Evolutionary conservation across 30 jellyfish, hydroid and myxozoan genomes (phyloP), one percentile per base, ranked within the genome.

Genomic region (Catostylus mosaicus): DNA sequence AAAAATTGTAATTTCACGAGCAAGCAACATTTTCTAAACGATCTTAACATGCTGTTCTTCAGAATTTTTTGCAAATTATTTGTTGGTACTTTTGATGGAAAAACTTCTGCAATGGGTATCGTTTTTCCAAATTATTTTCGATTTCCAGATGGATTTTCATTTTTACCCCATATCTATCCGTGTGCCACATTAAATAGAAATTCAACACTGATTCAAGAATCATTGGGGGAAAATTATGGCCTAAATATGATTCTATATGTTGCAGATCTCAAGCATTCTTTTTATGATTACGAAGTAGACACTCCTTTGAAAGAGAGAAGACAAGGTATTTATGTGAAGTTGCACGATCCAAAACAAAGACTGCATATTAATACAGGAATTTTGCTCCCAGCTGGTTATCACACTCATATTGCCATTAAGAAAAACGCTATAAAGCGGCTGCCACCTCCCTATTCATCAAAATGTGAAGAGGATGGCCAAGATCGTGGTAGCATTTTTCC

Each of bases 161-260:
- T 54, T 9, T 27, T 24, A 65, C 68, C 75, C 33, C 45, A 79
- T 47, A 11, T 6, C 5, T 56, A 51, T 22, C 82, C 82, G 1
- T 79, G 90, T 38, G 30, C 26, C 67, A 79, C 90, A 0, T 43
- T 79, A 31, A 79, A 79, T 82, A 59, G 82, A 30, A 23, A 79
- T 65, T n/a, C 70, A 29, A 23, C 78, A 8, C 75, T 79, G 14
- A 45, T 35, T 12, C 82, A 79, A 37, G 23, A 8, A 6, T 43
- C 43, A 0, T 63, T 30, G 6, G 78, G 88, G 0, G 69, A 77
- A 36, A 26, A 24, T 1, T 14, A 33, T 30, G 88, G 78, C n/a
- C 12, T 77, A 10, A 22, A 56, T 23, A 77, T 77, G 88, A 59
- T 77, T 1, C 26, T 77, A 16, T 56, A 59, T 34, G 30, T 12